Evolutionary conservation across 1,140 invertebrate species (phyloP).

Genomic region (Drosophila chauvacae): DNA sequence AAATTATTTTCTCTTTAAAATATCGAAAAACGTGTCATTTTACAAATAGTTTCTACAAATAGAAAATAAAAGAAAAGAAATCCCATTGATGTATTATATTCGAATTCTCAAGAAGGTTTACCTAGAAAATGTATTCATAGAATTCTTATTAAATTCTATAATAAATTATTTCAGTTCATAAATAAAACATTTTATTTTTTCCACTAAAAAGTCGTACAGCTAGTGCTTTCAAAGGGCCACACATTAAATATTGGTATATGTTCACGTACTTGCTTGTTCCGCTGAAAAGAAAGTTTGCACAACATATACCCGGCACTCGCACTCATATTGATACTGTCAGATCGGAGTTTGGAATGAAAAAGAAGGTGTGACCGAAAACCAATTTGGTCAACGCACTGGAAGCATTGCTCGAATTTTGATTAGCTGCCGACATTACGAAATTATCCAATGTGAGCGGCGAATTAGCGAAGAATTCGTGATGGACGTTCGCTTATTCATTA

Average conservation of each 20-base stretch:
- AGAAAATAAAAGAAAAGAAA: not conserved
- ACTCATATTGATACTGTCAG: constrained; percentile 23
- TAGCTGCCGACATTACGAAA: constrained; percentile 40
- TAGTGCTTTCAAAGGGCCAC: constrained; percentile 1
- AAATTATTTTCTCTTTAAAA: no score
- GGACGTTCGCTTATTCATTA: constrained; percentile 12
- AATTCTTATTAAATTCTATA: not conserved
- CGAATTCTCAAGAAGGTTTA: rapidly evolving
- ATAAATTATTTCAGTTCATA: not conserved
- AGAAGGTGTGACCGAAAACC: constrained; percentile 28
- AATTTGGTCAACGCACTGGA: constrained; percentile 39
- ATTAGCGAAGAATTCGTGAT: constrained; percentile 53
- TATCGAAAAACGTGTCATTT: no score
- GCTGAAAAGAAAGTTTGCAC: constrained; percentile 69
- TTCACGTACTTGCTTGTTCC: constrained; percentile 8
- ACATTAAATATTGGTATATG: constrained; percentile 5
- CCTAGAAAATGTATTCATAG: not conserved
- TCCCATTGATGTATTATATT: not conserved
- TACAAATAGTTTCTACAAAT: not conserved
- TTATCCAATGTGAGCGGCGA: constrained; percentile 21
- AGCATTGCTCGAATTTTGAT: constrained; percentile 50
- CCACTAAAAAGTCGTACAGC: not conserved
- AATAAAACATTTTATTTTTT: not conserved
- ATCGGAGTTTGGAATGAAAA: constrained; percentile 30
- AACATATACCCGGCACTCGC: constrained; percentile 7